These are phyloP conservation scores for Drosophila incognita DNA, from an alignment of 2,888 invertebrate genomes.

Conservation along the genomic window DNA sequence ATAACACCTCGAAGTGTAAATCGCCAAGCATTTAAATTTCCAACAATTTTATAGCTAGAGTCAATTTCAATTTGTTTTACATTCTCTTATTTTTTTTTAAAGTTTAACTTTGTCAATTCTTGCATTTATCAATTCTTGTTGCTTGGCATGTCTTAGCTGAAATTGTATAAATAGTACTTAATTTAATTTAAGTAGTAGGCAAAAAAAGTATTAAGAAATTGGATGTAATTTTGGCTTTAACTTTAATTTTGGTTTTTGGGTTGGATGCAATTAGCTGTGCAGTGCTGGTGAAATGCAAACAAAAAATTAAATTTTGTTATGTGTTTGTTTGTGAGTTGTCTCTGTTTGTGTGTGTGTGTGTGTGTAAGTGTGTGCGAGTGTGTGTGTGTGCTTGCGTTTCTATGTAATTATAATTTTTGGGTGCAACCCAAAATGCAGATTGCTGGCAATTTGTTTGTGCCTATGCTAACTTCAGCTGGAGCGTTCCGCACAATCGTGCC, in stretches of 20 bases:
- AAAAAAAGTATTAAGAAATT: background rate
- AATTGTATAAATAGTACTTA: background rate
- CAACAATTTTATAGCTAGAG: background rate
- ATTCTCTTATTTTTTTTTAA: background rate
- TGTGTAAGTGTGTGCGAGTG: background rate
- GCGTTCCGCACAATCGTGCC: constrained; percentile 4
- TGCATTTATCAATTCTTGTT: background rate
- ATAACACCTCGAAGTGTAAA: background rate
- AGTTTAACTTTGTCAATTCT: background rate
- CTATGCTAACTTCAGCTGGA: constrained; percentile 48
- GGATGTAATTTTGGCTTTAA: background rate
- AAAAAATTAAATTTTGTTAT: constrained; percentile 31
- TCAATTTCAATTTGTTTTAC: background rate
- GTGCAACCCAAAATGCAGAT: constrained; percentile 68
- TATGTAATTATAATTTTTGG: constrained; percentile 72
- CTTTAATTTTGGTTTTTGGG: background rate
- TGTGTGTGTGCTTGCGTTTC: constrained; percentile 37
- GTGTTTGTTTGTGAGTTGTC: background rate
- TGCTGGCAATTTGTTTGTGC: constrained; percentile 68
- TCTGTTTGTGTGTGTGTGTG: background rate
- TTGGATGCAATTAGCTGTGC: constrained; percentile 7
- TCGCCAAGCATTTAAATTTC: background rate
- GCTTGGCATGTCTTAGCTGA: background rate
- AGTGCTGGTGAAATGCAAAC: constrained; percentile 24
- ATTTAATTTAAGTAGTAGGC: background rate